Base-by-base conservation (phyloP, 2,888 invertebrate species). In the Rutpela maculata region DNA sequence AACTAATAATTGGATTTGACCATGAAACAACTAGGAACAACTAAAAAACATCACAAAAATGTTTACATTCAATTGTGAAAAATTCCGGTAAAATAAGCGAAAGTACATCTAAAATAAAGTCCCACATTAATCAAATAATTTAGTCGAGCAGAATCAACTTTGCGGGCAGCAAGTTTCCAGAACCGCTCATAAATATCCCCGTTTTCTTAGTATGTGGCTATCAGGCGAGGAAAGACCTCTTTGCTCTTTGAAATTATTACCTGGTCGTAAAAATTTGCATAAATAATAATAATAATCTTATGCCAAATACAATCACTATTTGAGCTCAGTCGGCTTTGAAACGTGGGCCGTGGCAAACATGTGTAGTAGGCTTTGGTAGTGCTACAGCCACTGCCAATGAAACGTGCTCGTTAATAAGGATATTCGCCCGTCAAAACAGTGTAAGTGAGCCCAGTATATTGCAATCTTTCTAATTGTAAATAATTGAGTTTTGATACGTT, bases 311-410 rank as follows among this genome's bases (percentile, higher is more conserved):
- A 50, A 50, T 50, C 50, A 50, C 50, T 50, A 50, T 50, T 50
- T 50, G 50, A 50, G 50, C 31, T 63, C 70, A 72, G 76, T 76
- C 11, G 67, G 67, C 35, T 60, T 68, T 22, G 66, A 59, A 57
- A 12, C 56, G 65, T 65, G 69, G 65, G 71, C 60, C 17, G 17
- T 50, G 59, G n/a, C 35, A 56, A 65, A 70, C 65, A 62, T 59
- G 65, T 59, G 70, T 62, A 68, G 60, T n/a, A 22, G 68, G 72
- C 65, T 59, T 26, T 59, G 43, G 26, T 56, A 22, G 63, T 75
- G 35, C 38, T 66, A 9, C 35, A 22, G 38, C 9, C 57, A 22
- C n/a, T 19, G 56, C 38, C 50, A 66, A 66, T 55, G 57, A 65
- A 73, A 55, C 73, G 65, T 56, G 65, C 12, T 62, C 59, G 17